phyloP scores from a whole-genome alignment of 2,113 vertebrate species.

The Pelecanus crispus region DNA sequence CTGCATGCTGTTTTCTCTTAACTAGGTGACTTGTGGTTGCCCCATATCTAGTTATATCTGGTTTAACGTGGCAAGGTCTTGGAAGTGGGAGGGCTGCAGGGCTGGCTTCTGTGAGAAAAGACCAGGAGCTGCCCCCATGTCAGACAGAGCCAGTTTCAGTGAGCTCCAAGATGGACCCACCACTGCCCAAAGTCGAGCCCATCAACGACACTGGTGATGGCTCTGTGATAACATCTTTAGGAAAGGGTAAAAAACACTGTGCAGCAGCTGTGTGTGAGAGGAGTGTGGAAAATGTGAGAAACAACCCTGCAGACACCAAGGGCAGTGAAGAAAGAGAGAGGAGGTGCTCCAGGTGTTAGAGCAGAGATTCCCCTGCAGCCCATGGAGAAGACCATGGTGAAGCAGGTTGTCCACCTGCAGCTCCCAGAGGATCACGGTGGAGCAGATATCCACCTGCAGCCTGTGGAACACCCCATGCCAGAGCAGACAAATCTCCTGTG shows the following conservation, averaged over 20 bases:
- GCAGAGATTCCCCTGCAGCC: background rate
- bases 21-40: background rate
- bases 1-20: background rate
- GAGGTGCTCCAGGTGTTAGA: background rate
- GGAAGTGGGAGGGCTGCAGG: no score
- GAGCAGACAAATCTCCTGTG: background rate
- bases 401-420: background rate
- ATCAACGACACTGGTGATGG: background rate
- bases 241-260: background rate
- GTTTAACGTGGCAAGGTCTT: background rate
- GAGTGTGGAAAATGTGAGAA: background rate
- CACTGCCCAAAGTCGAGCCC: background rate
- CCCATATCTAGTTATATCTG: background rate
- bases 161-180: background rate
- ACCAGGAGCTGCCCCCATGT: background rate
- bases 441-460: background rate
- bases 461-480: background rate
- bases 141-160: background rate
- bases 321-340: background rate
- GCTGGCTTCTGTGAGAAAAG: background rate
- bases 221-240: background rate
- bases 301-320: background rate
- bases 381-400: background rate
- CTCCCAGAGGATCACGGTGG: background rate
- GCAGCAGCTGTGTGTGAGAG: background rate